Conservation (phyloP, 2,888 invertebrate genomes). For the Ligdia adustata region DNA sequence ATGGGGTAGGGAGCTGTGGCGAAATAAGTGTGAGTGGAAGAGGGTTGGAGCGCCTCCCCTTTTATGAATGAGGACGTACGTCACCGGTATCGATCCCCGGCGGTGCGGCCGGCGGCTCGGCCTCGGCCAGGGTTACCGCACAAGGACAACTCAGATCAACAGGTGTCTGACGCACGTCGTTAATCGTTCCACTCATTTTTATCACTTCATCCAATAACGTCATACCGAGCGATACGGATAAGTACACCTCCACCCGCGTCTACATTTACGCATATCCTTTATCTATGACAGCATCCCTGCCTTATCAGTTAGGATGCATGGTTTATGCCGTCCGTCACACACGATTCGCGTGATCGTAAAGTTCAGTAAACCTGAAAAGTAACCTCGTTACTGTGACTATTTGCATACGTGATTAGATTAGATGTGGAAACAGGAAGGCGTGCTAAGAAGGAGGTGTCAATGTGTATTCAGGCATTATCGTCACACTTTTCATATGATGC, state of each 20-base stretch:
- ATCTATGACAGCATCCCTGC: slow-evolving; percentile 34
- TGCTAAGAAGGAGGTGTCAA: slow-evolving; percentile 32
- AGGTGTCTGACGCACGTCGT: slow-evolving; percentile 73
- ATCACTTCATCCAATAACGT: slow-evolving; percentile 61
- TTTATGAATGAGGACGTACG: slow-evolving; percentile 82
- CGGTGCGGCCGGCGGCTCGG: slow-evolving; percentile 46
- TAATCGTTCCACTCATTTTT: slow-evolving; percentile 54
- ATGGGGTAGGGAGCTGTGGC: slow-evolving; percentile 45
- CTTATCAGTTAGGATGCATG: slow-evolving; percentile 18
- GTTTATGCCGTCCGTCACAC: slow-evolving; percentile 22
- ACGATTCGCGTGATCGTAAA: slow-evolving; percentile 26
- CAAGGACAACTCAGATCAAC: slow-evolving; percentile 75
- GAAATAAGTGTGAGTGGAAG: slow-evolving; percentile 9
- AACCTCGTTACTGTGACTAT: slow-evolving; percentile 27
- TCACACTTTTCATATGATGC: slow-evolving; percentile 23
- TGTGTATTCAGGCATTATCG: slow-evolving; percentile 21
- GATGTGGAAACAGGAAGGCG: slow-evolving; percentile 29
- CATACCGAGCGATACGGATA: slow-evolving; percentile 41
- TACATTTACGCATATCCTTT: slow-evolving; percentile 30
- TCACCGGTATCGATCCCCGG: slow-evolving; percentile 73
- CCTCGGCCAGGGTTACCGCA: slow-evolving; percentile 65
- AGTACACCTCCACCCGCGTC: slow-evolving; percentile 23
- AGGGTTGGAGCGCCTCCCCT: slow-evolving; percentile 58
- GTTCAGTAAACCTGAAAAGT: slow-evolving; percentile 31
- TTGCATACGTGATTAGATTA: slow-evolving; percentile 28